Percentiles rank a stretch among this genome's conserved stretches.
Evolutionary conservation across 2,113 vertebrate genomes (phyloP).

Genomic region (Malurus cyaneus): DNA sequence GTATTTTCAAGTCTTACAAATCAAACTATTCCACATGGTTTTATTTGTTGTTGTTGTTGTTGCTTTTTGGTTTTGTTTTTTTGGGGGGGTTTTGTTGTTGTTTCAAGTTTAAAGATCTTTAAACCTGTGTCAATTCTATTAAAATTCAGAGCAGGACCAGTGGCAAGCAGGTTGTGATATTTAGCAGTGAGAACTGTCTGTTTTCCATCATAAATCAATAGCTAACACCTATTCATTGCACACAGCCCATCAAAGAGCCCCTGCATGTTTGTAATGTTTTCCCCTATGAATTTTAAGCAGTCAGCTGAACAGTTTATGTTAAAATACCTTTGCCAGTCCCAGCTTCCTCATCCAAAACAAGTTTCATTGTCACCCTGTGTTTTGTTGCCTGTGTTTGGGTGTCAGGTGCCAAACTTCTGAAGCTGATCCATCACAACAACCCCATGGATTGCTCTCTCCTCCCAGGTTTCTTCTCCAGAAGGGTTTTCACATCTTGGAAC

Average conservation of each 20-base stretch:
- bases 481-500: neutral
- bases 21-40: neutral
- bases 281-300: neutral
- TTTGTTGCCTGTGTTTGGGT: neutral
- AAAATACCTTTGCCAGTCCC: neutral
- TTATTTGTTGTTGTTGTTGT: too few species aligned
- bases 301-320: neutral
- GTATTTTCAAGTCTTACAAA: neutral
- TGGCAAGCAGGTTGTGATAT: neutral
- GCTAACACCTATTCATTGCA: neutral
- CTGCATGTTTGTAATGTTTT: neutral
- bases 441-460: fast-evolving
- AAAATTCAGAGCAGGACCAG: neutral
- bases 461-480: neutral
- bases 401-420: neutral
- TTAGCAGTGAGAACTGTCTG: neutral
- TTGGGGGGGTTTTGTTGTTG: too few species aligned
- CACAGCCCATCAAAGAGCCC: neutral
- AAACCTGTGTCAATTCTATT: neutral
- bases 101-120: neutral
- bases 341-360: neutral
- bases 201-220: neutral
- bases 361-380: neutral
- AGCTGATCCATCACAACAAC: neutral
- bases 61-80: too few species aligned